A percentile compares a stretch with the other conserved stretches of the same genome.
These are phyloP conservation scores for Misgurnus mizolepis DNA, from an alignment of 2,113 vertebrate species.

Conservation along the genomic window DNA sequence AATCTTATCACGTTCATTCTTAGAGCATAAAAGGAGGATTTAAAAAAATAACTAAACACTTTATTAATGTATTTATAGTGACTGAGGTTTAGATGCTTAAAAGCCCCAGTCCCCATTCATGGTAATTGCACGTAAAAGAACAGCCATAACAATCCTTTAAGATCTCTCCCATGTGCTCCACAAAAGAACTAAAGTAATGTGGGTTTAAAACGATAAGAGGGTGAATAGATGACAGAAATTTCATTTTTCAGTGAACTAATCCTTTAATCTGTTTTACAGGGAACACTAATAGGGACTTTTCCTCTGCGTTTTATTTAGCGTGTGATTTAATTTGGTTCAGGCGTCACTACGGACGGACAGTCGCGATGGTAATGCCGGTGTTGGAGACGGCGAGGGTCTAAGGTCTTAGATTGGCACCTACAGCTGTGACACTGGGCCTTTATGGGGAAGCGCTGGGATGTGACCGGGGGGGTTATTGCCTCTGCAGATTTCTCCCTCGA, in stretches of 20 bases:
- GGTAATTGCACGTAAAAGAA: background rate
- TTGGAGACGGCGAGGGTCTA: conserved; percentile 37
- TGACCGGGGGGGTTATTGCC: conserved; percentile 60
- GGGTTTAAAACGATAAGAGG: background rate
- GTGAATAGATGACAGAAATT: background rate
- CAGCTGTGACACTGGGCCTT: conserved; percentile 56
- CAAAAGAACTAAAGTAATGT: background rate
- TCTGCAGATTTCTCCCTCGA: conserved; percentile 56
- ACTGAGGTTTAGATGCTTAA: background rate
- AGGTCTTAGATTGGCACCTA: conserved; percentile 53
- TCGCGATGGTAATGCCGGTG: conserved; percentile 49
- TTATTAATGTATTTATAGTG: too few species aligned
- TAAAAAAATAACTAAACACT: background rate
- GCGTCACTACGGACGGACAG: conserved; percentile 42
- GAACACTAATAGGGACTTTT: conserved; percentile 84
- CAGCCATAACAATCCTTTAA: background rate
- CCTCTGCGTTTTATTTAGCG: conserved; percentile 82
- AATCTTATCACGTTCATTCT: background rate
- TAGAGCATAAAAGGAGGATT: background rate
- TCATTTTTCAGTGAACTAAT: background rate
- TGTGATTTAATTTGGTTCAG: conserved; percentile 80
- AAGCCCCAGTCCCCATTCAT: background rate
- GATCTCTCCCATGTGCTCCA: background rate
- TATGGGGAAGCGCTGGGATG: conserved; percentile 58
- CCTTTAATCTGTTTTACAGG: conserved; percentile 81